phyloP scores from a whole-genome alignment of 2,888 invertebrate genomes.

The Chorisops tibialis region DNA sequence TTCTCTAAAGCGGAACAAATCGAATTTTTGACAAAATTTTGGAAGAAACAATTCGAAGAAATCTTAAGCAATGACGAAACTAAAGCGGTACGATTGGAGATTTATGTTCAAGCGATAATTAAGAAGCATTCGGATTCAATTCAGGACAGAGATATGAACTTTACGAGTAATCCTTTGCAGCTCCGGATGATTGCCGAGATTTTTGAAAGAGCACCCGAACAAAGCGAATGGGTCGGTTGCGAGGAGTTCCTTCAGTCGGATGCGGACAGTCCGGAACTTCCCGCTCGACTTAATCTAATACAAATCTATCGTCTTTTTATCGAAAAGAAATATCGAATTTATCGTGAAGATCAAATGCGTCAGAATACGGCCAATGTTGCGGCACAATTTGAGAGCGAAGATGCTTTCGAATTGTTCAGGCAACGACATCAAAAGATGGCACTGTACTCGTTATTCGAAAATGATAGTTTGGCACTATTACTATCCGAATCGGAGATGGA shows the following conservation, averaged over 20 bases:
- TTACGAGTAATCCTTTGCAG: constrained; percentile 14
- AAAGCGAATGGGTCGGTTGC: not conserved
- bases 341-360: constrained; percentile 12
- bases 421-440: constrained; percentile 10
- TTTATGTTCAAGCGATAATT: not conserved
- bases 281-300: not conserved
- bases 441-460: not conserved
- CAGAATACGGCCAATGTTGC: constrained; percentile 7
- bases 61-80: not conserved
- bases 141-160: not conserved
- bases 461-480: not conserved
- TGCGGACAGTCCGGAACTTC: not conserved
- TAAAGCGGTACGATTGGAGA: not conserved
- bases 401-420: constrained; percentile 1
- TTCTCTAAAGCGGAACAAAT: not conserved
- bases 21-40: not conserved
- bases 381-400: not conserved
- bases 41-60: not conserved
- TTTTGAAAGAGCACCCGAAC: not conserved
- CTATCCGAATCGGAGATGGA: not conserved
- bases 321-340: constrained; percentile 13
- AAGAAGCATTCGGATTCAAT: constrained; percentile 1
- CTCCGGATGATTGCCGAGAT: constrained; percentile 5
- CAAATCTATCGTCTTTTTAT: constrained; percentile 1
- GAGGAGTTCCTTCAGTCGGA: not conserved